A percentile compares a stretch with the other conserved stretches of the same genome.
These are phyloP conservation scores for Seira ritae DNA, from an alignment of 2,888 invertebrate genomes.

Conservation along the genomic window DNA sequence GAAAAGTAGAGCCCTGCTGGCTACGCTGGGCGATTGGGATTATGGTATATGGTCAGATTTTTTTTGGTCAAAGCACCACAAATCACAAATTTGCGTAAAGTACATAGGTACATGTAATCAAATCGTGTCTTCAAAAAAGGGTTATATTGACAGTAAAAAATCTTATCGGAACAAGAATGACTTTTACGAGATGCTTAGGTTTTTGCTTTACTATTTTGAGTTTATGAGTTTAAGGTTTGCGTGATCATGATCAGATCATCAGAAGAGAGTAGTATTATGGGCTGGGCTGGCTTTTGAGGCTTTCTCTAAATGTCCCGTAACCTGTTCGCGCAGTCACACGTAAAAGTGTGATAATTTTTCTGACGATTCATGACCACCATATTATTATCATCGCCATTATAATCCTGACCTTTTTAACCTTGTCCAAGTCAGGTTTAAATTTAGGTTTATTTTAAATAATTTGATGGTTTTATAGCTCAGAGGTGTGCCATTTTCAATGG, in stretches of 20 bases:
- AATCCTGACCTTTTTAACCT: not conserved
- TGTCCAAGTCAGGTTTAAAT: not conserved
- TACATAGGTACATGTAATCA: not conserved
- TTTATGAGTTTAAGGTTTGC: no score
- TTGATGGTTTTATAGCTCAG: not conserved
- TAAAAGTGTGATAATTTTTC: not conserved
- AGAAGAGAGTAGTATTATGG: no score
- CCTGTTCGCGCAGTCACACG: not conserved
- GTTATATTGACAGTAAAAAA: no score
- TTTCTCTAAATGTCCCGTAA: not conserved
- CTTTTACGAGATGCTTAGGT: no score
- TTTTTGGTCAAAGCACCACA: not conserved
- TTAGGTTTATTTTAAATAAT: not conserved
- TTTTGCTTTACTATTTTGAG: no score
- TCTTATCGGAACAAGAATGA: no score
- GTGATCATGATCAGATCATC: no score
- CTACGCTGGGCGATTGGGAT: not conserved
- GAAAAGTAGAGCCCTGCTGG: not conserved
- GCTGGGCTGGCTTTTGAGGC: no score
- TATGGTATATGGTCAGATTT: not conserved
- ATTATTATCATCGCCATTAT: no score
- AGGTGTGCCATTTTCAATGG: not conserved
- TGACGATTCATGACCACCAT: not conserved
- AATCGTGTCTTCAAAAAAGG: not conserved
- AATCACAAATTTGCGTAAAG: not conserved